Conservation (phyloP, 2,113 vertebrate genomes). For the Colinus virginianus region DNA sequence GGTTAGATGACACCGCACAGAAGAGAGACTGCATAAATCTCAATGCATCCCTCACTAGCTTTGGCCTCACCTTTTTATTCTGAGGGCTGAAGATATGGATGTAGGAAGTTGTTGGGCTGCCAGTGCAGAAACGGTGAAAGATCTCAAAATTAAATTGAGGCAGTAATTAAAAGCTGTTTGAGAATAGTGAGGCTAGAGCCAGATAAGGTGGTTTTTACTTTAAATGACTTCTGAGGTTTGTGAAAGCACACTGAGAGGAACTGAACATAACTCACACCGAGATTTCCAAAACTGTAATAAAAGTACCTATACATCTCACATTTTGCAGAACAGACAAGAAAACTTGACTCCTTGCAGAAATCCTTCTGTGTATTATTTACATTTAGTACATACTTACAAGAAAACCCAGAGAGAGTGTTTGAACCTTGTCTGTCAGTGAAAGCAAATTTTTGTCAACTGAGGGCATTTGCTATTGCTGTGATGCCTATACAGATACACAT, state of each 20-base stretch:
- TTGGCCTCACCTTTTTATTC: not conserved
- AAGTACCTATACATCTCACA: not conserved
- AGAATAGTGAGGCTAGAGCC: not conserved
- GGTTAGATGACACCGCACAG: not conserved
- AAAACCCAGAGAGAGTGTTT: not conserved
- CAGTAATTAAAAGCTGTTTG: conserved; percentile 32
- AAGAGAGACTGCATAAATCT: conserved; percentile 6
- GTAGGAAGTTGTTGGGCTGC: not conserved
- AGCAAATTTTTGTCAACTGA: not conserved
- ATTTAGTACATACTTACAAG: not conserved
- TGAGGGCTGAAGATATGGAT: not conserved
- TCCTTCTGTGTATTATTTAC: not conserved
- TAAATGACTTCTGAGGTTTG: not conserved
- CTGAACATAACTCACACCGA: not conserved
- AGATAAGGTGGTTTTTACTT: not conserved
- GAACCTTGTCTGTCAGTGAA: not conserved
- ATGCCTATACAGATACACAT: not conserved
- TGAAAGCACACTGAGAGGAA: not conserved
- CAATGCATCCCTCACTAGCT: not conserved
- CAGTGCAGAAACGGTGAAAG: conserved; percentile 14
- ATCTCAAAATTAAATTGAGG: conserved; percentile 25
- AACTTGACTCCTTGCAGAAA: not conserved
- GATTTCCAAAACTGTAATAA: not conserved
- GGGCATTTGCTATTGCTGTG: not conserved
- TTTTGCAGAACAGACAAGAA: conserved; percentile 11